Base-by-base conservation (phyloP, 2,113 vertebrate genomes). In the Leiothrix lutea region DNA sequence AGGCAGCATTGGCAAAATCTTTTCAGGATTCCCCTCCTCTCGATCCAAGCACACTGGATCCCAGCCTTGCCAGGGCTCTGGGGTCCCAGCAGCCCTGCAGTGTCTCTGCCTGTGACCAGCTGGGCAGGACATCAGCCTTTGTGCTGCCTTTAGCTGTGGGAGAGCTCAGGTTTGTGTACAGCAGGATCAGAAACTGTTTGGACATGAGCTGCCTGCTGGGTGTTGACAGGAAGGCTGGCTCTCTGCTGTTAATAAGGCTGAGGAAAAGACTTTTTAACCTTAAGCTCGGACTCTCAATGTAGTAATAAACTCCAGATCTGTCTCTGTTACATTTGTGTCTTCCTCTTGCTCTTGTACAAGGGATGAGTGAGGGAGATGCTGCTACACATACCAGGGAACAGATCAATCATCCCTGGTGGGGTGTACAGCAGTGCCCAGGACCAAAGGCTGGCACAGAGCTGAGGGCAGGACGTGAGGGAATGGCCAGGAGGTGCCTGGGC, bases 21-120 rank as follows among this genome's bases (percentile, higher is more conserved):
- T 67, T 21, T n/a, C 24, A 4, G 26, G 50, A 24, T 78, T 38
- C 45, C 8, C 38, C 57, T 54, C 1, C 48, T 66, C 0, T 3
- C 0, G 1, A 0, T 33, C 53, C 4, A 25, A 23, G 66, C 12
- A 6, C 2, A 0, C 18, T 14, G 79, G 31, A 15, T 64, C 21
- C 64, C 74, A 51, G 14, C 24, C 65, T 2, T 9, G 28, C 26
- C 23, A 2, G 33, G 7, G 22, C 12, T 12, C 28, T 2, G 26
- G 4, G 18, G 24, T 54, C 24, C 54, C 48, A 5, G 42, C 48
- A 5, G 42, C 2, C 0, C 64, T 16, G 56, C 4, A 2, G 1
- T 6, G 75, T 45, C 66, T 61, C 61, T 86, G 60, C 33, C 65
- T 3, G 0, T 6, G 16, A 18, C 22, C 15, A 13, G 6, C 3